phyloP scores from a whole-genome alignment of 2,113 vertebrate species.

The Cavia porcellus region DNA sequence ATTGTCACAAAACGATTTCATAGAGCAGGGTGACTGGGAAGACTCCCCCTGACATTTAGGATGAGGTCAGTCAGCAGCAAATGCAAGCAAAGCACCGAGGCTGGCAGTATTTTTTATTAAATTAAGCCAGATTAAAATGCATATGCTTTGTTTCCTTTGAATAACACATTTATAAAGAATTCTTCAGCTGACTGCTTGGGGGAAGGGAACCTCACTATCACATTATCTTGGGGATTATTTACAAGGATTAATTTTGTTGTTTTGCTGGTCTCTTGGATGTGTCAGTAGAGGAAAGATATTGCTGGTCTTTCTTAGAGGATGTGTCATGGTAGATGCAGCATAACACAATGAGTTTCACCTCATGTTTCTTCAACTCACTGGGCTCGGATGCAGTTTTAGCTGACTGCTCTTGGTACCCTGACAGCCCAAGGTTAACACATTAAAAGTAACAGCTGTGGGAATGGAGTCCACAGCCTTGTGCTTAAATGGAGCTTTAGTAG shows the following conservation, averaged over 20 bases:
- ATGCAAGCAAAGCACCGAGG: conserved; percentile 1
- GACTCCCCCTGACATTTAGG: not conserved
- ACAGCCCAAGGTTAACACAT: not conserved
- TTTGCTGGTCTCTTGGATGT: not conserved
- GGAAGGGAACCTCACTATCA: not conserved
- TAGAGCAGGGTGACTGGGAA: not conserved
- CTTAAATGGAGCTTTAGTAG: not conserved
- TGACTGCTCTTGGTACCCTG: conserved; percentile 27
- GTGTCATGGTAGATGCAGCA: not conserved
- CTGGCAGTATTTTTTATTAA: not conserved
- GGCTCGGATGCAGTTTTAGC: not conserved
- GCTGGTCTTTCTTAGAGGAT: not conserved
- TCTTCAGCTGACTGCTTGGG: not conserved
- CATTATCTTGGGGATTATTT: not conserved
- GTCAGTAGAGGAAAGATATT: not conserved
- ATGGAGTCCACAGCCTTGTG: not conserved
- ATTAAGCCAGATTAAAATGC: not conserved
- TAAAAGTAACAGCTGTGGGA: conserved; percentile 27
- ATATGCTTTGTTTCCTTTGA: conserved; percentile 15
- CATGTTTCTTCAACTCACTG: conserved; percentile 23
- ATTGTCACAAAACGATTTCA: conserved; percentile 36
- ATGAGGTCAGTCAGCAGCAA: not conserved
- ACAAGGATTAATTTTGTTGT: not conserved
- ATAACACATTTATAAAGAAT: conserved; percentile 33
- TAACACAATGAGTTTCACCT: conserved; percentile 16